phyloP scores from a whole-genome alignment of 2,888 invertebrate species.

The Cantharis nigra region DNA sequence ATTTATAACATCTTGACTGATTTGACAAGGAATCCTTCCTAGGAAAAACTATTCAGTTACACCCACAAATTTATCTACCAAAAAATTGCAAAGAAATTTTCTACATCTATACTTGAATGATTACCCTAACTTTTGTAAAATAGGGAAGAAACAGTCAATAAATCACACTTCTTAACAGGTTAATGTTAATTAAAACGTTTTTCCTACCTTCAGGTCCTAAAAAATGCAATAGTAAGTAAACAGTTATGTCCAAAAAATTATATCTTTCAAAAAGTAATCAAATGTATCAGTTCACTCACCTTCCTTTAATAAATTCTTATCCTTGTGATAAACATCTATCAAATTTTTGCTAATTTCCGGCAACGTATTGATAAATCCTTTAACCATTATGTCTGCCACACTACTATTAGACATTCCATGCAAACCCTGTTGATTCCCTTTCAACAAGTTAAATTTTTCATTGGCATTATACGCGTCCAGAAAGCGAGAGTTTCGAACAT shows the following conservation, averaged over 20 bases:
- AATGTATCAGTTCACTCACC: slow-evolving; percentile 32
- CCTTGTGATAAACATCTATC: slow-evolving; percentile 43
- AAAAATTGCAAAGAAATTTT: neutral
- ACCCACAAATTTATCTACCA: neutral
- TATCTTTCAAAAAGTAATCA: neutral
- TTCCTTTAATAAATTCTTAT: slow-evolving; percentile 43
- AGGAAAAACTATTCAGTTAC: neutral
- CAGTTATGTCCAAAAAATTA: neutral
- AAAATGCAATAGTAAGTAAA: neutral
- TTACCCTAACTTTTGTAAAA: neutral
- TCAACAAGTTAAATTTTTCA: slow-evolving; percentile 10
- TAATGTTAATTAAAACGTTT: neutral
- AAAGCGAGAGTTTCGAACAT: slow-evolving; percentile 65
- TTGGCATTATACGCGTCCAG: slow-evolving; percentile 60
- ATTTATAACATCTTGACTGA: too few relatives aligned
- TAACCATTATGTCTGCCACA: slow-evolving; percentile 41
- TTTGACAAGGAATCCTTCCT: too few relatives aligned
- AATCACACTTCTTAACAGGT: neutral
- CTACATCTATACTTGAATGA: neutral
- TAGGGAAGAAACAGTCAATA: neutral
- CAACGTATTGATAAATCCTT: slow-evolving; percentile 42
- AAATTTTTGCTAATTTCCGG: slow-evolving; percentile 47
- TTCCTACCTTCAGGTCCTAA: neutral
- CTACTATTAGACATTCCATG: slow-evolving; percentile 41
- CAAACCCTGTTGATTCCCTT: slow-evolving; percentile 42